Percentiles rank a stretch among this genome's conserved stretches.
Conservation (phyloP, 2,797 vertebrate genomes). For the Gadopsis marmoratus region DNA sequence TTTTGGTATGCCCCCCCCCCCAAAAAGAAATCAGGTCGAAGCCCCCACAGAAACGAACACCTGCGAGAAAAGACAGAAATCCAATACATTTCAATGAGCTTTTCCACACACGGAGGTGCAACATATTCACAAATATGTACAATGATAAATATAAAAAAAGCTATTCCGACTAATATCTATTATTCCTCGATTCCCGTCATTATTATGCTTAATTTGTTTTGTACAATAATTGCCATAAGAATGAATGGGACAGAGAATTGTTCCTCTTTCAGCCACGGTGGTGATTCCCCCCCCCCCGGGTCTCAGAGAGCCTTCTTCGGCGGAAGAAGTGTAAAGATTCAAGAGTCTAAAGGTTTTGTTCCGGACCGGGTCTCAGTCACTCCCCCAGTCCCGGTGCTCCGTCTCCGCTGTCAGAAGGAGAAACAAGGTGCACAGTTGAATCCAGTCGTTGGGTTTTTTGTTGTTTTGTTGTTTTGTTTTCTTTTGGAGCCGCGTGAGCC, state of each 20-base stretch:
- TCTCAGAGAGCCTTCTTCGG: constrained; percentile 35
- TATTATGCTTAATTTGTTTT: constrained; percentile 75
- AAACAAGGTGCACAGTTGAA: constrained; percentile 57
- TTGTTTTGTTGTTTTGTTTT: too few species aligned
- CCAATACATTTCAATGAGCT: constrained; percentile 72
- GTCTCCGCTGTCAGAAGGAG: constrained; percentile 60
- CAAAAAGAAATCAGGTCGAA: constrained; percentile 7
- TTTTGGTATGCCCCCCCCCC: too few species aligned
- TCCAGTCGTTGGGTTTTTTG: constrained; percentile 14
- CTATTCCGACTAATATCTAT: constrained; percentile 76
- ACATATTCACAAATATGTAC: constrained; percentile 89
- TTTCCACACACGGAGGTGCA: constrained; percentile 83
- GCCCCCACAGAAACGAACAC: constrained; percentile 53
- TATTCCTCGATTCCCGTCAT: constrained; percentile 77
- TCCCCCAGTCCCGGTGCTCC: constrained; percentile 53
- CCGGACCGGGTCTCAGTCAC: constrained; percentile 63
- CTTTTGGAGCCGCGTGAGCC: neutral
- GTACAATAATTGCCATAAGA: constrained; percentile 85
- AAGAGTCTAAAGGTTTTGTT: constrained; percentile 39
- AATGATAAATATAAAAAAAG: constrained; percentile 89
- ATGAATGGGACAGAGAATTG: constrained; percentile 54
- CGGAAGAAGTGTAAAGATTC: constrained; percentile 29
- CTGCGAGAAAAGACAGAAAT: constrained; percentile 60
- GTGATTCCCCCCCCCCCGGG: neutral
- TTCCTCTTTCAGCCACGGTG: constrained; percentile 32